Evolutionary conservation across 1,140 invertebrate species (phyloP).

Genomic region (Microplitis mediator): DNA sequence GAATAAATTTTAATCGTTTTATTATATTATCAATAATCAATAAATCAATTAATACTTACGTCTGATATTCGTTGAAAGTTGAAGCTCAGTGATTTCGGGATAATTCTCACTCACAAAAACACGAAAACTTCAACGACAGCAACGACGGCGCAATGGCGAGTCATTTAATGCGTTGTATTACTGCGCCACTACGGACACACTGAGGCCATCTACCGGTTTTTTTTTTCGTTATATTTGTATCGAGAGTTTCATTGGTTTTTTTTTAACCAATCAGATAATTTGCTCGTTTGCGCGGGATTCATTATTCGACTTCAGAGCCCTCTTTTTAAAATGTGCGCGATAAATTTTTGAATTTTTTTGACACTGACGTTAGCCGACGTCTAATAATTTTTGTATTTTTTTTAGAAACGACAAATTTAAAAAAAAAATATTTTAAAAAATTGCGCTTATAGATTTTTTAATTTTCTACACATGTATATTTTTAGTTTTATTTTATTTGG

Average conservation of each 20-base stretch:
- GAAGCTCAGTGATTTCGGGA: slow-evolving; percentile 33
- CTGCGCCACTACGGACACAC: slow-evolving; percentile 23
- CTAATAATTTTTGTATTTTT: no score
- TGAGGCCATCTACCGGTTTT: slow-evolving; percentile 42
- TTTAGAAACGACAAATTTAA: no score
- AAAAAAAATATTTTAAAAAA: no score
- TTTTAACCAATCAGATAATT: background rate
- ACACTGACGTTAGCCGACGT: no score
- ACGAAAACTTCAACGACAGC: slow-evolving; percentile 39
- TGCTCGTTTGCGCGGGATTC: slow-evolving; percentile 38
- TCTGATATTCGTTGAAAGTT: background rate
- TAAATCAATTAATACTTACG: background rate
- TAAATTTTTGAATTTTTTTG: no score
- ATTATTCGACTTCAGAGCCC: background rate
- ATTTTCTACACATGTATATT: no score
- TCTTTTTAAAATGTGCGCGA: no score
- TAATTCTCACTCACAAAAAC: slow-evolving; percentile 47
- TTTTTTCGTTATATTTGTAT: background rate
- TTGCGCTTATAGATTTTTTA: no score
- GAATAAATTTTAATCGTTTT: background rate
- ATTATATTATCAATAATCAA: background rate
- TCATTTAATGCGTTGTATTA: slow-evolving; percentile 36
- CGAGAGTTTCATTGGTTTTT: slow-evolving; percentile 14
- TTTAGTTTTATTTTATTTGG: no score
- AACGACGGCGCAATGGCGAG: slow-evolving; percentile 49